Conservation (phyloP, 2,113 vertebrate species). For the Cyphomyrus plagiostoma region DNA sequence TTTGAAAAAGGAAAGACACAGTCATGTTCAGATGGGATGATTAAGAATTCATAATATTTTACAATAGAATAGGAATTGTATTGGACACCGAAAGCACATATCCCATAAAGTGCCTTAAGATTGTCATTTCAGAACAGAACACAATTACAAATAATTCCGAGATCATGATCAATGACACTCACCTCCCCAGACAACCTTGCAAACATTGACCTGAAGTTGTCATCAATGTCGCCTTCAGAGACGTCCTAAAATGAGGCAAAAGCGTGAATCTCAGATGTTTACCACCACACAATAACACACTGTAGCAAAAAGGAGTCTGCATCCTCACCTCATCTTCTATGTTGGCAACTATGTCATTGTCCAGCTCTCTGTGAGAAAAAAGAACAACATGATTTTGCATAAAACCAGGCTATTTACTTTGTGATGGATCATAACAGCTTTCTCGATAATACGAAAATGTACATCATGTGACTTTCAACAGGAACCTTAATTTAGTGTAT, state of each 20-base stretch:
- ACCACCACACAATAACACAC: background rate
- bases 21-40: background rate
- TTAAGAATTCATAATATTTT: background rate
- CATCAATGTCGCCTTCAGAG: conserved; percentile 64
- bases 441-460: background rate
- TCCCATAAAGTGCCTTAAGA: background rate
- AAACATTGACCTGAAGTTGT: conserved; percentile 68
- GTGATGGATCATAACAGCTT: background rate
- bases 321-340: conserved; percentile 70
- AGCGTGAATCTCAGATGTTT: background rate
- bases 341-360: conserved; percentile 61
- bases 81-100: background rate
- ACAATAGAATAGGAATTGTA: background rate
- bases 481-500: background rate
- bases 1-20: background rate
- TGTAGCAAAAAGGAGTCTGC: background rate
- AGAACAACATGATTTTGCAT: background rate
- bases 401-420: background rate
- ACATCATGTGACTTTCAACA: background rate
- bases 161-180: conserved; percentile 17
- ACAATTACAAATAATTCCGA: background rate
- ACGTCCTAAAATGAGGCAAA: conserved; percentile 51
- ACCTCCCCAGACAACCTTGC: conserved; percentile 66
- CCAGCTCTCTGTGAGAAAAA: conserved; percentile 66
- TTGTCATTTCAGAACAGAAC: background rate